These are phyloP conservation scores for Conopomorpha cramerella DNA, from an alignment of 1,140 invertebrate species.

Conservation along the genomic window DNA sequence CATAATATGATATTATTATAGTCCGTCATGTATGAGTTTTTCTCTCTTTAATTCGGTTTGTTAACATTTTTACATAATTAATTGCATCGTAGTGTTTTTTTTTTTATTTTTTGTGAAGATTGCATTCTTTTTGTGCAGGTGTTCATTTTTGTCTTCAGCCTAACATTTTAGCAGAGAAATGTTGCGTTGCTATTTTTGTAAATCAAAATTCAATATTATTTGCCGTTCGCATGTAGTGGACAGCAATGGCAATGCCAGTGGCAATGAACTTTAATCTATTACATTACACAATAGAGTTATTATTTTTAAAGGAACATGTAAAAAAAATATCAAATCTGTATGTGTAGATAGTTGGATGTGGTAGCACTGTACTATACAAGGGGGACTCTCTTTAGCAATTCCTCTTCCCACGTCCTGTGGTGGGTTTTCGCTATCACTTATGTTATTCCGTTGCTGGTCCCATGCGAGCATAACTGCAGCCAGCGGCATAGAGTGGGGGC, in stretches of 20 bases:
- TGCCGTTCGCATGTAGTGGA: constrained; percentile 36
- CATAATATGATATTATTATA: constrained; percentile 6
- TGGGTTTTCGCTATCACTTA: background rate
- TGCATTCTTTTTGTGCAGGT: constrained; percentile 58
- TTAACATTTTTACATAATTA: constrained; percentile 42
- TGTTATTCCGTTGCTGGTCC: constrained; percentile 2
- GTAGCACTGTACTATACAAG: constrained; percentile 19
- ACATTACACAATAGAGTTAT: too few species aligned
- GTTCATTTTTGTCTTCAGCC: constrained; percentile 51
- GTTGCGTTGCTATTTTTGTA: constrained; percentile 55
- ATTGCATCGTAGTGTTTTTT: constrained; percentile 57
- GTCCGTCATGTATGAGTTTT: constrained; percentile 25
- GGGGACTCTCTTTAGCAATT: background rate
- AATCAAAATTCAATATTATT: constrained; percentile 23
- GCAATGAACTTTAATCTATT: constrained; percentile 24
- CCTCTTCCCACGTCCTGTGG: background rate
- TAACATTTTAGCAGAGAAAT: constrained; percentile 59
- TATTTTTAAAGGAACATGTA: too few species aligned
- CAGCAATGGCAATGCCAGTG: constrained; percentile 22
- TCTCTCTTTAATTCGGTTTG: constrained; percentile 25
- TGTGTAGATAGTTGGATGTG: constrained; percentile 49
- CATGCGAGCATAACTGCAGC: constrained; percentile 11
- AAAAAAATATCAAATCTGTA: too few species aligned
- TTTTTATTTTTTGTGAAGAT: constrained; percentile 42
- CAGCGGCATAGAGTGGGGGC: constrained; percentile 3